These are phyloP conservation scores for Ligdia adustata DNA, from an alignment of 2,888 invertebrate species.

Conservation along the genomic window DNA sequence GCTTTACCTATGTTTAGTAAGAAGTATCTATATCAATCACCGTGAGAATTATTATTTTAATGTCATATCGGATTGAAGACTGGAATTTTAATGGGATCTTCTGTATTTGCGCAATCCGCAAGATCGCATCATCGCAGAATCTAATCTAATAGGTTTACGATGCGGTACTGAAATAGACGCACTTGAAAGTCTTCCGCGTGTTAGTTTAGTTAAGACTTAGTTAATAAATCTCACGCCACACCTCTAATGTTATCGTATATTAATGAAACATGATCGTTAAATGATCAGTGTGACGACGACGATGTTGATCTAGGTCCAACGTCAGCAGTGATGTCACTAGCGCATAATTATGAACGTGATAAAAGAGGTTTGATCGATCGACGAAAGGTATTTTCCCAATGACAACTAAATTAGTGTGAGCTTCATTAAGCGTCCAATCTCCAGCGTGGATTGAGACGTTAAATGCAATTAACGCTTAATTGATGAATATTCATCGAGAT, in stretches of 20 bases:
- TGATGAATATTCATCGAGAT: slow-evolving; percentile 9
- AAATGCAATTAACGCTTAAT: slow-evolving; percentile 5
- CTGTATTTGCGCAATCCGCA: slow-evolving; percentile 11
- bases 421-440: slow-evolving; percentile 15
- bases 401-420: neutral
- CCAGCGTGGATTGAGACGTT: neutral
- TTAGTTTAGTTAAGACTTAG: slow-evolving; percentile 1
- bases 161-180: slow-evolving; percentile 2
- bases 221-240: slow-evolving; percentile 35
- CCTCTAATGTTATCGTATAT: slow-evolving; percentile 42
- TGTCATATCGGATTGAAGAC: slow-evolving; percentile 46
- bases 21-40: slow-evolving; percentile 53
- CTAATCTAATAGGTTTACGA: slow-evolving; percentile 5
- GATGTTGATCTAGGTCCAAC: slow-evolving; percentile 31
- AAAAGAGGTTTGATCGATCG: slow-evolving; percentile 24
- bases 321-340: slow-evolving; percentile 24
- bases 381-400: slow-evolving; percentile 21
- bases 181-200: slow-evolving; percentile 6
- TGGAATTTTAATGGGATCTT: slow-evolving; percentile 41
- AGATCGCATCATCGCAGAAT: neutral
- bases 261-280: slow-evolving; percentile 32
- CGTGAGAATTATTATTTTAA: slow-evolving; percentile 51
- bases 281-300: slow-evolving; percentile 27
- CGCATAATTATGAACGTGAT: slow-evolving; percentile 21
- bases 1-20: slow-evolving; percentile 68